A percentile compares a stretch with the other conserved stretches of the same genome.
Evolutionary conservation across 2,797 vertebrate genomes (phyloP).

Genomic region (Uromys caudimaculatus): DNA sequence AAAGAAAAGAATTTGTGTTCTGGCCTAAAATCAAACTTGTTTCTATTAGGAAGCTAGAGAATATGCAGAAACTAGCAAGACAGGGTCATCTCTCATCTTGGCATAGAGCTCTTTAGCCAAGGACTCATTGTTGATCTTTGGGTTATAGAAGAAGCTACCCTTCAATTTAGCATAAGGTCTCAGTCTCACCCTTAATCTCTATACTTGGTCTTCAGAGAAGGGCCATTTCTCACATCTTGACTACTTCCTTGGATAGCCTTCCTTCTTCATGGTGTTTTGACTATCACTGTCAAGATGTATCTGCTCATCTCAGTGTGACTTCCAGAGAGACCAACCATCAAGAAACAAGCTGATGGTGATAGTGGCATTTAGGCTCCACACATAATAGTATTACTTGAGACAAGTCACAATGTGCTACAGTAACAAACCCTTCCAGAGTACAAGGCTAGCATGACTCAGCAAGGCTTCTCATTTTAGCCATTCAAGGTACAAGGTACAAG

Average conservation of each 20-base stretch:
- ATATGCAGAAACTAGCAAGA: neutral
- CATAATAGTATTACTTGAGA: neutral
- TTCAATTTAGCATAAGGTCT: neutral
- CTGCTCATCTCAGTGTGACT: neutral
- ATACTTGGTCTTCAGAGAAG: neutral
- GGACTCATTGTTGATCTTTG: neutral
- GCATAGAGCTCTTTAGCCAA: neutral
- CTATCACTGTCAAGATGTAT: neutral
- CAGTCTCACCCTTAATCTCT: neutral
- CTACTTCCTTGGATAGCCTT: too few relatives aligned
- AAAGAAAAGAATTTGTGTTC: conserved; percentile 32
- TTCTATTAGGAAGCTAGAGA: conserved; percentile 31
- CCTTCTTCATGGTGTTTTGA: neutral
- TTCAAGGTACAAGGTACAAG: neutral
- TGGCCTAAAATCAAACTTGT: conserved; percentile 7
- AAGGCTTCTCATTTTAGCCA: neutral
- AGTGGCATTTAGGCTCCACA: neutral
- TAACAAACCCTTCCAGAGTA: neutral
- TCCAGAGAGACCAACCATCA: neutral
- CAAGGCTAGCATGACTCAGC: neutral
- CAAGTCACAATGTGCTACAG: neutral
- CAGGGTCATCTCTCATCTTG: neutral
- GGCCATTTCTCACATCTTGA: neutral
- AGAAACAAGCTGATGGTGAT: neutral
- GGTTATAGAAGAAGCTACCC: neutral